Conservation (phyloP, 64 coral and sea anemone species). For the Stichodactyla mertensii region DNA sequence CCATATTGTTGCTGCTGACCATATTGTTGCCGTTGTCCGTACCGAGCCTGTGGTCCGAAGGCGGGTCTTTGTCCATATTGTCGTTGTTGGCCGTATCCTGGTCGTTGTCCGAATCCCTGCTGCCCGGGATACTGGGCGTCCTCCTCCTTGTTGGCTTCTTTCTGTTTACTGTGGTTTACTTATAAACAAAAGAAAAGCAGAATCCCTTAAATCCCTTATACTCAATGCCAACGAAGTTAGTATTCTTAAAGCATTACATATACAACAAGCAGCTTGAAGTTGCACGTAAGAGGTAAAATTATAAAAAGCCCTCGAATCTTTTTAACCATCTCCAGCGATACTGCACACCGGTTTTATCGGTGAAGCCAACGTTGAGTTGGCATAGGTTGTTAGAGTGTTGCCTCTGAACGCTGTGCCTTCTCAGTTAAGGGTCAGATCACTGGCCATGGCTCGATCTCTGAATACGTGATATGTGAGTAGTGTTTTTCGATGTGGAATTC, state of each 20-base stretch:
- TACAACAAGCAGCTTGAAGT: too few relatives aligned
- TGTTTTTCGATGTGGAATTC: too few relatives aligned
- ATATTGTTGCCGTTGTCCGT: neutral
- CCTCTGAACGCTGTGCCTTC: too few relatives aligned
- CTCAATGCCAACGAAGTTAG: neutral
- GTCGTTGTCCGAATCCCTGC: neutral
- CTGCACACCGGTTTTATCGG: too few relatives aligned
- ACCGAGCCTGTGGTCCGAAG: neutral
- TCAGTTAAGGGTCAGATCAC: too few relatives aligned
- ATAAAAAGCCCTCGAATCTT: too few relatives aligned
- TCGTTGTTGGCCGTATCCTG: conserved; percentile 10
- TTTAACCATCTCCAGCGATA: too few relatives aligned
- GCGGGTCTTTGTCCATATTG: neutral
- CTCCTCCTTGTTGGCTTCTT: neutral
- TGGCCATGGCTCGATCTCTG: too few relatives aligned
- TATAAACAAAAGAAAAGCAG: neutral
- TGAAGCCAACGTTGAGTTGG: too few relatives aligned
- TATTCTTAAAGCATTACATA: neutral
- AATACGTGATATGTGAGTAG: too few relatives aligned
- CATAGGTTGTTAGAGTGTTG: too few relatives aligned
- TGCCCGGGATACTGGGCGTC: conserved; percentile 2
- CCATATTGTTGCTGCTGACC: neutral
- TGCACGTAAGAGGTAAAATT: too few relatives aligned
- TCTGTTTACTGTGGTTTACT: conserved; percentile 1
- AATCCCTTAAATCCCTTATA: neutral